Evolutionary conservation across 2,113 vertebrate genomes (phyloP), one percentile per base, ranked within the genome.

Genomic region (Solea solea): DNA sequence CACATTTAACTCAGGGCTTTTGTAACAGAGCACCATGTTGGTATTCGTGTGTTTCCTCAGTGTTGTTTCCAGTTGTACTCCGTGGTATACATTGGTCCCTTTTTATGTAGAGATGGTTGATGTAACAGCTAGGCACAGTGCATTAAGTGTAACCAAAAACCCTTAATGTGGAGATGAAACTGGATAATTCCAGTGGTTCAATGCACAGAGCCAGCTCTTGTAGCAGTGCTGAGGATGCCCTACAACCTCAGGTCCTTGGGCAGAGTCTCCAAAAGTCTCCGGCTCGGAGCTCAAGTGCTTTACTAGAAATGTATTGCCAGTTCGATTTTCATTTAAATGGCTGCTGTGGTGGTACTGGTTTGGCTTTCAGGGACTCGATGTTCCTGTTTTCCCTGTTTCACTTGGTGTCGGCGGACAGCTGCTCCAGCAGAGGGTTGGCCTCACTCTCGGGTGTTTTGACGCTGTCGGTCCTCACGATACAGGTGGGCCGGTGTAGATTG

Each of bases 391-490:
- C 39, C 51, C 41, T 11, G 42, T 57, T 86, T 92, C 86, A 90
- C 63, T 92, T 85, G 62, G 57, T 46, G 41, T 86, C 95, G 62
- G 92, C 79, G 63, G 94, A 93, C 12, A 97, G 93, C 88, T 96
- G 95, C 86, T 97, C 96, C 71, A 97, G 90, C 83, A 97, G 87
- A 0, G 95, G 95, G 87, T 96, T 95, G 88, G 90, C 93, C 90
- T 98, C 96, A 0, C 83, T 92, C 88, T 97, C 96, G 0, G 97
- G 96, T 0, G 95, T 97, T 90, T 95, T 96, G 78, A 98, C 88
- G 57, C 97, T 98, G 92, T 97, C 96, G 7, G 95, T 98, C 76
- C 96, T 90, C 74, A 98, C 97, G 0, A 98, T 98, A 92, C 97
- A 98, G 56, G 97, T 97, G 81, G 97, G 96, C 69, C 97, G 93